Percentiles rank a stretch among this genome's conserved stretches.
These are phyloP conservation scores for Blastomussa wellsi DNA, from an alignment of 92 coral and sea anemone genomes.

Conservation along the genomic window DNA sequence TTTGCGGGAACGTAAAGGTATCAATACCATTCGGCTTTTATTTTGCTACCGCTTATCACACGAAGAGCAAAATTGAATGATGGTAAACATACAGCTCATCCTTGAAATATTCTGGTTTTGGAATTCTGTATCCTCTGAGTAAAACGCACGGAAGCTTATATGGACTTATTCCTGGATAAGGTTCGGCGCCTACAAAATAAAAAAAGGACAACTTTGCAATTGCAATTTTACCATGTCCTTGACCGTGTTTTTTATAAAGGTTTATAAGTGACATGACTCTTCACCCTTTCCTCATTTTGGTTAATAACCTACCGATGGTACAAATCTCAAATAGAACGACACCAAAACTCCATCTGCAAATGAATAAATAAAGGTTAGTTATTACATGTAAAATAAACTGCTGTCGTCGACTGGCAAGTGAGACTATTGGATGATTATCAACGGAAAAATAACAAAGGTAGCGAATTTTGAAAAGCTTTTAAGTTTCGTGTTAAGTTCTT, in stretches of 20 bases:
- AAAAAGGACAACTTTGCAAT: background rate
- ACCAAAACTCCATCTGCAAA: constrained; percentile 47
- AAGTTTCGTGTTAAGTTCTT: too few species aligned
- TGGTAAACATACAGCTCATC: constrained; percentile 31
- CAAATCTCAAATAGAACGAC: constrained; percentile 40
- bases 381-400: too few species aligned
- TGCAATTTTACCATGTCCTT: background rate
- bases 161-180: constrained; percentile 33
- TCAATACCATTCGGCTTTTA: background rate
- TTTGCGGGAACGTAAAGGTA: background rate
- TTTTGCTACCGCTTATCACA: background rate
- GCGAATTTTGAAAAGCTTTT: too few species aligned
- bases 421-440: too few species aligned
- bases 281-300: background rate
- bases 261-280: too few species aligned
- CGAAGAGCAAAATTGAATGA: background rate
- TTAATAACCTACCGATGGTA: constrained; percentile 27
- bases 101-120: constrained; percentile 41
- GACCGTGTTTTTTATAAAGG: too few species aligned
- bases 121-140: constrained; percentile 36
- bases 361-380: too few species aligned
- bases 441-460: too few species aligned
- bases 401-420: too few species aligned
- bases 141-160: constrained; percentile 15
- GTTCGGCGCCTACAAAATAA: constrained; percentile 27